phyloP scores from a whole-genome alignment of 2,797 vertebrate species.

The Neopelma chrysocephalum region DNA sequence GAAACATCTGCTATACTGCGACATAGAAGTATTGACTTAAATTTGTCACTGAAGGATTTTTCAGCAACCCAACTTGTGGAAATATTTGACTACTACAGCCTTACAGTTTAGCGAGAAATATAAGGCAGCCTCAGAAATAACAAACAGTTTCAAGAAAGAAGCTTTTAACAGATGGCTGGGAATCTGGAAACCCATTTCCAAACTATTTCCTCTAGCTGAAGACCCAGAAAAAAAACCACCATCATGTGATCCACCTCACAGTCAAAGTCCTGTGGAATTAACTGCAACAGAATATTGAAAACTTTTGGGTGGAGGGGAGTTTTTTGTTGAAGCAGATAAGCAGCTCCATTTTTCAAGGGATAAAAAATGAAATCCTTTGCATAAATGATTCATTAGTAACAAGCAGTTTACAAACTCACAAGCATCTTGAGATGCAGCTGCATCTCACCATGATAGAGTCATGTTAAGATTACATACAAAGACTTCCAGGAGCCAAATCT shows the following conservation, averaged over 20 bases:
- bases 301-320: fast-evolving
- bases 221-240: neutral
- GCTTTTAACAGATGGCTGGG: neutral
- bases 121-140: neutral
- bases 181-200: neutral
- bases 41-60: neutral
- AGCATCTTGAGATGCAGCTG: neutral
- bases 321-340: neutral
- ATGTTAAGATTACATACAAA: neutral
- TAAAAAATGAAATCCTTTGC: neutral
- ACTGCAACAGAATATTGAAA: neutral
- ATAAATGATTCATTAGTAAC: neutral
- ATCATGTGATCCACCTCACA: neutral
- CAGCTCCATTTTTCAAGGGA: neutral
- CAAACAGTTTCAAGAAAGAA: neutral
- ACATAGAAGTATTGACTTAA: neutral
- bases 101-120: neutral
- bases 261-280: neutral
- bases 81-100: neutral
- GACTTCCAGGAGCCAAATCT: neutral
- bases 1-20: neutral
- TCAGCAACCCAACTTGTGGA: neutral
- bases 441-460: neutral
- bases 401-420: neutral
- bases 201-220: neutral